phyloP scores from a whole-genome alignment of 2,888 invertebrate genomes.

The Acronicta aceris region DNA sequence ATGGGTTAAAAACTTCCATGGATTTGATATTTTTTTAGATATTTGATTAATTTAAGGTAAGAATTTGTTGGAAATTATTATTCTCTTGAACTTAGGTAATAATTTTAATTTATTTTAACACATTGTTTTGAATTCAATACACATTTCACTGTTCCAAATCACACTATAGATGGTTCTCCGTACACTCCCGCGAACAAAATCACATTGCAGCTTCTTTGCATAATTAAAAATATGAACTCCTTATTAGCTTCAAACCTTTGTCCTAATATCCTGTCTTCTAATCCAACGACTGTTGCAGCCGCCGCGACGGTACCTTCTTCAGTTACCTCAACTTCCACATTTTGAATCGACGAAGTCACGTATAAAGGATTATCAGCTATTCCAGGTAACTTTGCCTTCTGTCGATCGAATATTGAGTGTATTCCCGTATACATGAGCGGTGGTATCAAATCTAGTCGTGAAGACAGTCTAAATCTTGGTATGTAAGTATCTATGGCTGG shows the following conservation, averaged over 20 bases:
- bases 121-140: constrained; percentile 11
- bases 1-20: too few relatives aligned
- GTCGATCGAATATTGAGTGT: constrained; percentile 89
- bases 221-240: constrained; percentile 91
- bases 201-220: constrained; percentile 89
- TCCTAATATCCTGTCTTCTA: constrained; percentile 80
- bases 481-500: constrained; percentile 89
- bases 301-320: constrained; percentile 93
- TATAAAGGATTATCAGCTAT: constrained; percentile 88
- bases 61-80: too few relatives aligned
- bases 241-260: constrained; percentile 91
- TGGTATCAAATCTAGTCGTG: constrained; percentile 81
- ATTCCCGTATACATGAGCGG: constrained; percentile 90
- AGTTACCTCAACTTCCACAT: constrained; percentile 92
- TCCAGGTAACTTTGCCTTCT: constrained; percentile 89
- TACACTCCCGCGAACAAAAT: constrained; percentile 91
- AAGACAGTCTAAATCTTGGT: constrained; percentile 89
- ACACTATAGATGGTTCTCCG: constrained; percentile 68
- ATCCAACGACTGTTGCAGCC: constrained; percentile 87
- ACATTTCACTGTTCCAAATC: constrained; percentile 7
- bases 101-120: constrained; percentile 3
- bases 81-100: background rate
- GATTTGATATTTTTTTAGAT: too few relatives aligned
- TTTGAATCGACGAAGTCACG: constrained; percentile 91
- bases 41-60: too few relatives aligned